Base-by-base conservation (phyloP, 2,113 vertebrate genomes). In the Myiagra hebetior region DNA sequence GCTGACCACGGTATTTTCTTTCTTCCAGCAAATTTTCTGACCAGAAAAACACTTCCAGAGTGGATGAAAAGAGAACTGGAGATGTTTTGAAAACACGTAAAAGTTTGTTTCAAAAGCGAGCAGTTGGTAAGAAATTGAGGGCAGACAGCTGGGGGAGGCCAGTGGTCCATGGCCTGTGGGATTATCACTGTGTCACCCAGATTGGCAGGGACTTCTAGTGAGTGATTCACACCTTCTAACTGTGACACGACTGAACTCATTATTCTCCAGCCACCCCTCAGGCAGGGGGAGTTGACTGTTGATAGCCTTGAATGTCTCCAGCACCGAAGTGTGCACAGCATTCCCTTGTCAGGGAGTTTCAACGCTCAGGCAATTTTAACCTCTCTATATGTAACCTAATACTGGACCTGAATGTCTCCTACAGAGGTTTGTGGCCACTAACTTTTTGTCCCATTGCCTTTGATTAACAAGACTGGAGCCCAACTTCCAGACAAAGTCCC, bases 151-250 rank as follows among this genome's bases (percentile, higher is more conserved):
- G 37, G 37, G 37, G 37, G 37, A 37, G 37, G 37, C 37, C 37
- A 37, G 37, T 37, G 37, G 37, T 37, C 37, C 37, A 37, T 0
- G 0, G 85, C 64, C 55, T 37, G 28, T 84, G 57, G 65, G 73
- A 80, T 96, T 96, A 94, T 96, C 65, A 65, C n/a, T 35, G 53
- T 85, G 56, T 82, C 69, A 49, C 72, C 69, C 77, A 75, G 92
- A 68, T 23, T 96, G 91, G 80, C 88, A 91, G 62, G 41, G 69
- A 79, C 63, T 89, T 82, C 49, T 60, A 46, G 73, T 84, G 93
- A 92, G 78, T 93, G 80, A 91, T 37, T 39, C 55, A 91, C 88
- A 42, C 41, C 73, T 92, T 78, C 76, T 56, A 72, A 76, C 69
- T 49, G 2, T 59, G 79, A 67, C 55, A 52, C 28, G 20, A 35